phyloP scores from a whole-genome alignment of 2,888 invertebrate genomes.

The Imbricaverruca yamaguchii region DNA sequence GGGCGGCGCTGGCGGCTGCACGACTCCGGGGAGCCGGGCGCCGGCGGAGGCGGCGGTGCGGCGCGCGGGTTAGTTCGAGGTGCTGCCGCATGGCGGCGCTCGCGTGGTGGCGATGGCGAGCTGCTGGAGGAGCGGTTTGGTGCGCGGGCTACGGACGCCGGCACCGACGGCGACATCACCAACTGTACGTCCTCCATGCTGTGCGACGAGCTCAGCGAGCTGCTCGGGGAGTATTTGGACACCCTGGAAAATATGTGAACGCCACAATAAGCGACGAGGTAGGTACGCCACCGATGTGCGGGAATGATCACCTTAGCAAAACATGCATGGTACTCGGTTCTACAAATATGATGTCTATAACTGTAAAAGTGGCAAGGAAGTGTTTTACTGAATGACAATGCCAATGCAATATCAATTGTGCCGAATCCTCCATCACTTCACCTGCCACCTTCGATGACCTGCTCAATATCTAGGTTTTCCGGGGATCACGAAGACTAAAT shows the following conservation, averaged over 20 bases:
- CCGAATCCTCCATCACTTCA: too few relatives aligned
- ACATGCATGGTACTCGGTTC: too few relatives aligned
- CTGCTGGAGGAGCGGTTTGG: slow-evolving; percentile 20
- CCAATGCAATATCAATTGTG: too few relatives aligned
- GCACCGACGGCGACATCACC: slow-evolving; percentile 15
- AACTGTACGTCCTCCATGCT: slow-evolving; percentile 32
- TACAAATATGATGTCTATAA: too few relatives aligned
- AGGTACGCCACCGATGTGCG: too few relatives aligned
- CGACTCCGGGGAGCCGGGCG: background rate
- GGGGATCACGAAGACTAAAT: too few relatives aligned
- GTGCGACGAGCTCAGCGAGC: slow-evolving; percentile 33
- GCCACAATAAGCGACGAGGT: too few relatives aligned
- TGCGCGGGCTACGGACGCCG: background rate
- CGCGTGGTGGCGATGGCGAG: slow-evolving; percentile 19
- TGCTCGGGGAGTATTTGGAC: slow-evolving; percentile 26
- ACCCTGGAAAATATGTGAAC: background rate
- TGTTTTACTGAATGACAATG: too few relatives aligned
- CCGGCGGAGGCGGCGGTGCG: slow-evolving; percentile 1
- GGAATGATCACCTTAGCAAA: too few relatives aligned
- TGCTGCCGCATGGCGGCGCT: slow-evolving; percentile 7
- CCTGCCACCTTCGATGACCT: too few relatives aligned
- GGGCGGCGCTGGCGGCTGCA: slow-evolving; percentile 18
- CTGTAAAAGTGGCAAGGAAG: too few relatives aligned
- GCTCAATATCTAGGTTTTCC: too few relatives aligned
- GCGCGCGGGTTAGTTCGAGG: background rate